Evolutionary conservation across 2,113 vertebrate genomes (phyloP).

Genomic region (Triplophysa dalaica): DNA sequence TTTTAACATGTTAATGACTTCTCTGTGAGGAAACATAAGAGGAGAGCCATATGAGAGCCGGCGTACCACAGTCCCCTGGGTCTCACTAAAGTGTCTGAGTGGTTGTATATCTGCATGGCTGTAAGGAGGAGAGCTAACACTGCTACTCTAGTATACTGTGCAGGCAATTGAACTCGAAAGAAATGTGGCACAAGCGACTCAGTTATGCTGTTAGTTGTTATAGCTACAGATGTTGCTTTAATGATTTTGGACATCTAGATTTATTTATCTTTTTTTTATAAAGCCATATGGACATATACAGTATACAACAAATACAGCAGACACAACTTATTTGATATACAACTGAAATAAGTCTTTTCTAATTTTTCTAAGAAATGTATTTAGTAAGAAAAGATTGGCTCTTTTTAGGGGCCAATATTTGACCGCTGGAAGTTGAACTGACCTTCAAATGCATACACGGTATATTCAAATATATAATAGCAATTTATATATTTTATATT

Average conservation of each 20-base stretch:
- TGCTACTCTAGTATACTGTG: neutral
- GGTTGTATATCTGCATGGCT: conserved; percentile 46
- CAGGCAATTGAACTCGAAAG: conserved; percentile 23
- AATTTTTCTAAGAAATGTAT: no score
- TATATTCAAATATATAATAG: no score
- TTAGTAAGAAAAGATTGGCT: no score
- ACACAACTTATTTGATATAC: no score
- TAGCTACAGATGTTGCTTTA: neutral
- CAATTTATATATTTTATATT: no score
- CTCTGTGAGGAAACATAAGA: conserved; percentile 30
- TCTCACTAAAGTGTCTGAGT: conserved; percentile 38
- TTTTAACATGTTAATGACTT: conserved; percentile 54
- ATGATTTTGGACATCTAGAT: neutral
- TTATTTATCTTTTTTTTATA: neutral
- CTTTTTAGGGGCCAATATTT: no score
- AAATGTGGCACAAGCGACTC: conserved; percentile 21
- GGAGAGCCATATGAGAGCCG: conserved; percentile 33
- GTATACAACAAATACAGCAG: no score
- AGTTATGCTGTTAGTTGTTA: neutral
- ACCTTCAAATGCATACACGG: no score
- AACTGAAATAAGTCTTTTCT: no score
- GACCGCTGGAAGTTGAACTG: no score
- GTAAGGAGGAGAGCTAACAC: conserved; percentile 25
- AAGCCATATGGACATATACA: no score
- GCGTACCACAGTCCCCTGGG: conserved; percentile 35